phyloP scores from a whole-genome alignment of 2,888 invertebrate genomes.

The Vesta saturnalis region DNA sequence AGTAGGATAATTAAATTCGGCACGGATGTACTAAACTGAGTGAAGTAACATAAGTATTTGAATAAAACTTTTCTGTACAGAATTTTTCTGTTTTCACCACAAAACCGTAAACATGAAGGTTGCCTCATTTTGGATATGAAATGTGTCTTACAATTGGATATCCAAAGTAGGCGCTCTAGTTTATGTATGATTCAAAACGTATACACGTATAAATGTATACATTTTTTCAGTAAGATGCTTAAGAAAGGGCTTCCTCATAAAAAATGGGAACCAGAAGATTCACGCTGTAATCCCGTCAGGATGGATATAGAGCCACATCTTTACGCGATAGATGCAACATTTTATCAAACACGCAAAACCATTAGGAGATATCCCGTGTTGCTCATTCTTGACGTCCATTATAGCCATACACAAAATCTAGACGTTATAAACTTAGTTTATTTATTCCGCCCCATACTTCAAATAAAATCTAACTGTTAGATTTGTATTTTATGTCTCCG shows the following conservation, averaged over 20 bases:
- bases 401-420: background rate
- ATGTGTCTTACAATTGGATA: background rate
- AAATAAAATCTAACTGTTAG: background rate
- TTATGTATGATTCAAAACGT: too few relatives aligned
- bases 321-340: too few relatives aligned
- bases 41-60: background rate
- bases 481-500: too few relatives aligned
- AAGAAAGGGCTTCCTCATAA: background rate
- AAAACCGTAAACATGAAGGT: background rate
- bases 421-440: background rate
- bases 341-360: slow-evolving; percentile 35
- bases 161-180: background rate
- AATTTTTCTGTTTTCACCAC: background rate
- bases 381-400: background rate
- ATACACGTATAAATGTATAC: too few relatives aligned
- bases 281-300: slow-evolving; percentile 47
- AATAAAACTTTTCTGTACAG: background rate
- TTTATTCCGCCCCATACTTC: background rate
- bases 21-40: background rate
- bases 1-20: background rate
- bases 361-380: background rate
- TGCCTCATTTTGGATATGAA: too few relatives aligned
- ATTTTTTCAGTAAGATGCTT: background rate
- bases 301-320: slow-evolving; percentile 53
- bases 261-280: background rate